These are phyloP conservation scores for Nematolebias whitei DNA, from an alignment of 2,113 vertebrate species.

Conservation along the genomic window DNA sequence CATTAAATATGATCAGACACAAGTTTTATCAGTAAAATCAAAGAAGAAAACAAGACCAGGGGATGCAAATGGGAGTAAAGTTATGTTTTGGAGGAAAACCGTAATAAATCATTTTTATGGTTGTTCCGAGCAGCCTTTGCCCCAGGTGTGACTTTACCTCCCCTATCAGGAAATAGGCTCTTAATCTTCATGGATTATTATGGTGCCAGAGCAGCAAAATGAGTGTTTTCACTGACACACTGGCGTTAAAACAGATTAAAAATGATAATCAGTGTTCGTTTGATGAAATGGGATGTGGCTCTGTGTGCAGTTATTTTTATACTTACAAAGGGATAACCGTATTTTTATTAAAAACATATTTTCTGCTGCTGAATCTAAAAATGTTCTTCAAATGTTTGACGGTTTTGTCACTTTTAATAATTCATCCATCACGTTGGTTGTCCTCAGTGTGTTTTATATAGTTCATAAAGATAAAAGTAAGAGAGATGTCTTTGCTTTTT, in stretches of 20 bases:
- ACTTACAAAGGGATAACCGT: neutral
- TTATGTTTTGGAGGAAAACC: neutral
- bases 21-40: no score
- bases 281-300: constrained; percentile 11
- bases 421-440: neutral
- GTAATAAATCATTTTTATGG: constrained; percentile 8
- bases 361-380: no score
- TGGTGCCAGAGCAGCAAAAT: constrained; percentile 26
- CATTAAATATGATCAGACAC: neutral
- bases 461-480: no score
- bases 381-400: neutral
- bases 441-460: no score
- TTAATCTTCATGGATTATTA: constrained; percentile 62
- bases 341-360: no score
- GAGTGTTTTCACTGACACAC: constrained; percentile 18
- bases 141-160: constrained; percentile 15
- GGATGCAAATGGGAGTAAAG: neutral
- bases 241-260: constrained; percentile 48
- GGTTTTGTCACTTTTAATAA: neutral
- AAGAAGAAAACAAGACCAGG: neutral
- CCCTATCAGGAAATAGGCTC: constrained; percentile 34
- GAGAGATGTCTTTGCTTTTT: no score
- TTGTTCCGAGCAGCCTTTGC: constrained; percentile 26
- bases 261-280: constrained; percentile 19
- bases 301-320: neutral